Evolutionary conservation across 2,888 invertebrate genomes (phyloP).

Genomic region (Gastracanthus pulcherrimus): DNA sequence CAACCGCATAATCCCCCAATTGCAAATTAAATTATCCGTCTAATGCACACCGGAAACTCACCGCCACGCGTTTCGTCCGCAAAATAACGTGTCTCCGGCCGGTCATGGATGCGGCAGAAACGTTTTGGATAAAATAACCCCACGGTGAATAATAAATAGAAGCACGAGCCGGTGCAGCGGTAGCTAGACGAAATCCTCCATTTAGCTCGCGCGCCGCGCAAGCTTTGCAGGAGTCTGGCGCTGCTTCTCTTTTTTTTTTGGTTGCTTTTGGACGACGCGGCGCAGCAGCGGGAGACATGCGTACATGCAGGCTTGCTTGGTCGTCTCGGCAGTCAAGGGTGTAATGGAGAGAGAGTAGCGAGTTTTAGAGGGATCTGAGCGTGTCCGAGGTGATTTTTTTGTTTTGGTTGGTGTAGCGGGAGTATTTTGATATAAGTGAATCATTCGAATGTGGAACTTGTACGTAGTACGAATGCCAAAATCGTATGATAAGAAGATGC

Average conservation of each 20-base stretch:
- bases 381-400: background rate
- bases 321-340: slow-evolving; percentile 13
- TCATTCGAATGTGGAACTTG: background rate
- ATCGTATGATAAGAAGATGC: too few species aligned
- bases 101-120: slow-evolving; percentile 6
- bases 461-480: too few species aligned
- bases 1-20: background rate
- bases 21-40: slow-evolving; percentile 33
- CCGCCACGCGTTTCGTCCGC: background rate
- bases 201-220: slow-evolving; percentile 5
- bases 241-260: background rate
- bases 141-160: slow-evolving; percentile 18
- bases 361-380: background rate
- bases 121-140: slow-evolving; percentile 27
- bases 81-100: background rate
- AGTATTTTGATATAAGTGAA: background rate
- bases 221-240: background rate
- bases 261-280: background rate
- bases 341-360: background rate
- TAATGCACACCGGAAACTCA: background rate
- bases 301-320: too few species aligned
- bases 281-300: background rate
- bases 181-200: slow-evolving; percentile 29
- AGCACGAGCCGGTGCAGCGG: background rate
- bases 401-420: background rate